These are phyloP conservation scores for Gari tellinella DNA, from an alignment of 2,888 invertebrate genomes.

Conservation along the genomic window DNA sequence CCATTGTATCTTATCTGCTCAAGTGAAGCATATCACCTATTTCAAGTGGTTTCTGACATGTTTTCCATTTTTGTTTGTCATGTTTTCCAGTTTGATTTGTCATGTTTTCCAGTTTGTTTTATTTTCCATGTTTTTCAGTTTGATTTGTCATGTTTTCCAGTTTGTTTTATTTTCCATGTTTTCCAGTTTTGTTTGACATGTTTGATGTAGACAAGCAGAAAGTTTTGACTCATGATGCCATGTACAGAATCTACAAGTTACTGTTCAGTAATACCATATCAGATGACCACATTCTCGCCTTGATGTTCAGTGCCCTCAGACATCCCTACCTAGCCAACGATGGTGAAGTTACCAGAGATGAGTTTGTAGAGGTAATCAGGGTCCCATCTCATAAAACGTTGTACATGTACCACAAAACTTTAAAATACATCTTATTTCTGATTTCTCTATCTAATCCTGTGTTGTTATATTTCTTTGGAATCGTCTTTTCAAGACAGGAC, in stretches of 20 bases:
- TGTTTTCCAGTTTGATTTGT: no score
- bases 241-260: conserved; percentile 72
- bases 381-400: no score
- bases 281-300: conserved; percentile 74
- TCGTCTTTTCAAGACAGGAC: no score
- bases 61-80: no score
- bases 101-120: not conserved
- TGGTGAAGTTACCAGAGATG: conserved; percentile 68
- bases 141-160: no score
- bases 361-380: conserved; percentile 71
- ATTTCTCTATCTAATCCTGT: no score
- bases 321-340: conserved; percentile 65
- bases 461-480: no score
- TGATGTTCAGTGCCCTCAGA: conserved; percentile 68
- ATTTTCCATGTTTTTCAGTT: not conserved
- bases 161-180: not conserved
- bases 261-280: conserved; percentile 66
- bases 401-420: no score
- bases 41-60: no score
- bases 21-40: no score
- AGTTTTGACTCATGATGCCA: conserved; percentile 70
- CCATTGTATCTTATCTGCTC: no score
- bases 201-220: conserved; percentile 70
- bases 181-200: conserved; percentile 72
- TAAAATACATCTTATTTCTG: no score